Evolutionary conservation across 2,113 vertebrate genomes (phyloP).

Genomic region (Morphnarchus princeps): DNA sequence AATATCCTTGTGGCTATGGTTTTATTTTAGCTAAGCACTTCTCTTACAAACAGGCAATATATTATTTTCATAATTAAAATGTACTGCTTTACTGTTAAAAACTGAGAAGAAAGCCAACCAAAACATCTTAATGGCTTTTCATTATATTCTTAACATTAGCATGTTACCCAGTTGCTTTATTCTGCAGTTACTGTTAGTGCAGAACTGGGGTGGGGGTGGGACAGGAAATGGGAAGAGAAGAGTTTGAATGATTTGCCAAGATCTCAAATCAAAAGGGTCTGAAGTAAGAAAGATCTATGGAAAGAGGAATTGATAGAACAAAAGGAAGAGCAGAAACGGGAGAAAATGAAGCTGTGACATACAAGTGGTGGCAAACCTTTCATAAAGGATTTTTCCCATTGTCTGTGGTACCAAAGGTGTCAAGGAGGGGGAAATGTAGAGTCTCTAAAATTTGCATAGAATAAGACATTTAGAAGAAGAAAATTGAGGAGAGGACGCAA

Average conservation of each 20-base stretch:
- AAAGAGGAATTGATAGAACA: neutral
- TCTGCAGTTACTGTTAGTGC: neutral
- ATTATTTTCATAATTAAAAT: neutral
- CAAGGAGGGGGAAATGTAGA: neutral
- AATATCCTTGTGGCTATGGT: neutral
- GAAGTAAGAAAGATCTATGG: neutral
- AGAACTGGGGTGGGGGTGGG: neutral
- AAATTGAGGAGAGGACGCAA: neutral
- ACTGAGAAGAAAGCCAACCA: neutral
- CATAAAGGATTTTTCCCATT: neutral
- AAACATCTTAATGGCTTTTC: neutral
- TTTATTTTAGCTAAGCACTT: neutral
- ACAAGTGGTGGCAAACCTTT: neutral
- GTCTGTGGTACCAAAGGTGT: neutral
- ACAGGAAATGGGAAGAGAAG: neutral
- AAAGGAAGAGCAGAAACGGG: neutral
- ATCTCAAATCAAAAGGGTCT: neutral
- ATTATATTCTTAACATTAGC: neutral
- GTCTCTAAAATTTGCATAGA: neutral
- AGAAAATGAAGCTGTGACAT: neutral
- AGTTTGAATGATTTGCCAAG: neutral
- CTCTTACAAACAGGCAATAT: neutral
- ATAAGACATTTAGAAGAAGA: neutral
- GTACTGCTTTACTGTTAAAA: neutral
- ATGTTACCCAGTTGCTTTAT: neutral